Conservation (phyloP, 1,140 invertebrate species). For the Melitaea cinxia region DNA sequence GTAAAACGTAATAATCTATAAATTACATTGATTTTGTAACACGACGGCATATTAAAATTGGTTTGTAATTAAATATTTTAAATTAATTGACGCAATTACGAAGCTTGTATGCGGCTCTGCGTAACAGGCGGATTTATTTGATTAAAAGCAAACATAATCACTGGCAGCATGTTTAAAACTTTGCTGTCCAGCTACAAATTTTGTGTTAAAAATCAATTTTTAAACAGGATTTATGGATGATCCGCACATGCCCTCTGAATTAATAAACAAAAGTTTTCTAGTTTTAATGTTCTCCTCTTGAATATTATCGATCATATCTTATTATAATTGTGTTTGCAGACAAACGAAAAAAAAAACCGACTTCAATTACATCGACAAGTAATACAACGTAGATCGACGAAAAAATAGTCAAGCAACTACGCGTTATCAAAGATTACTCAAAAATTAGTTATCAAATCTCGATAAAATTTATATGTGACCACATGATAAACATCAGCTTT, state of each 20-base stretch:
- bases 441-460: too few species aligned
- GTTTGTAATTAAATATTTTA: slow-evolving; percentile 14
- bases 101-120: slow-evolving; percentile 9
- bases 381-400: too few species aligned
- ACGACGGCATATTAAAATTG: neutral
- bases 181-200: neutral
- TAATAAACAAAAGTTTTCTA: neutral
- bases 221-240: neutral
- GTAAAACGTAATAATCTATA: neutral
- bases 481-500: too few species aligned
- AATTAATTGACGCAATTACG: slow-evolving; percentile 22
- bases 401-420: too few species aligned
- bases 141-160: slow-evolving; percentile 24
- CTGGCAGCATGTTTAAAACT: neutral
- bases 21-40: neutral
- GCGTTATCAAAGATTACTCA: too few species aligned
- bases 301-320: too few species aligned
- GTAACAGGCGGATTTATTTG: slow-evolving; percentile 21
- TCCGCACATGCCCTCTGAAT: neutral
- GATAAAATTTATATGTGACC: too few species aligned
- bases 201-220: slow-evolving; percentile 2
- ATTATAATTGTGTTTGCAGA: too few species aligned
- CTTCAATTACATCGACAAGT: too few species aligned
- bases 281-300: neutral
- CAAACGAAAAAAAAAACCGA: too few species aligned